Conservation (phyloP, 2,797 vertebrate species). For the Peromyscus melanophrys region DNA sequence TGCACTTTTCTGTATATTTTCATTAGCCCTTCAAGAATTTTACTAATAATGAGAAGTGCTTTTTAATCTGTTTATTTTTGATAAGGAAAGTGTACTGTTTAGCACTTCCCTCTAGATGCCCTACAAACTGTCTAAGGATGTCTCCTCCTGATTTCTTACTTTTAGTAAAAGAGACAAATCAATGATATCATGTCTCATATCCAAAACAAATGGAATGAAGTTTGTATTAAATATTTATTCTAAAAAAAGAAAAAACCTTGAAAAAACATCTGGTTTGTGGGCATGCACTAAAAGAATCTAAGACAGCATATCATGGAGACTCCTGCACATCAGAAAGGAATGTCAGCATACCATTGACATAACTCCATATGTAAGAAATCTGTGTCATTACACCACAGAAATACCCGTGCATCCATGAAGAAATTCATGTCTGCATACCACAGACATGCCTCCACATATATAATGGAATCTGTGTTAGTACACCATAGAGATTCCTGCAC, state of each 20-base stretch:
- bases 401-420: neutral
- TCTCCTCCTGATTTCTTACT: neutral
- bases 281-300: neutral
- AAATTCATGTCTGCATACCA: neutral
- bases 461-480: neutral
- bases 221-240: constrained; percentile 24
- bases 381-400: neutral
- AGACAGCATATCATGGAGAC: too few species aligned
- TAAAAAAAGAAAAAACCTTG: neutral
- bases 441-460: neutral
- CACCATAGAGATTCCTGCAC: neutral
- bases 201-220: constrained; percentile 12
- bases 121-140: neutral
- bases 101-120: neutral
- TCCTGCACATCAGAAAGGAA: neutral
- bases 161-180: neutral
- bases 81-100: neutral
- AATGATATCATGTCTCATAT: neutral
- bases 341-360: neutral
- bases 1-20: neutral
- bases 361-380: neutral
- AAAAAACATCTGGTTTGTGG: neutral
- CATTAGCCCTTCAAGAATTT: constrained; percentile 14
- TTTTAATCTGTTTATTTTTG: neutral
- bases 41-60: neutral